Evolutionary conservation across 2,797 vertebrate species (phyloP).

Genomic region (Gymnopithys bicolor): DNA sequence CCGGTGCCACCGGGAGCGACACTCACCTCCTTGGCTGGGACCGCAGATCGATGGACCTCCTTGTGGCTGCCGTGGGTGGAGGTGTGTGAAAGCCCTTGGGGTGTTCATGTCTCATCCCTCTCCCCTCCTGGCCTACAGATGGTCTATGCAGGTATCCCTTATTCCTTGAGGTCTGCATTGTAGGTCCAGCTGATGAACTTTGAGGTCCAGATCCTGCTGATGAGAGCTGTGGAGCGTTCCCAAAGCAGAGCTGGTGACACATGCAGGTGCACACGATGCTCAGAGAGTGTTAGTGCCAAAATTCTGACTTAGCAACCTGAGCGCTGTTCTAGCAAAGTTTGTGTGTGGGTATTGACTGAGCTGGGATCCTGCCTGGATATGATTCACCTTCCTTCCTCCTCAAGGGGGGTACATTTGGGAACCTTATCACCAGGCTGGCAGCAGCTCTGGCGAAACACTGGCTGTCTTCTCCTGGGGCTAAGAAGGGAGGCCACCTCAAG

Average conservation of each 20-base stretch:
- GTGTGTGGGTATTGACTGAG: not conserved
- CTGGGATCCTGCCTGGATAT: not conserved
- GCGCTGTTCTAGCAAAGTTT: not conserved
- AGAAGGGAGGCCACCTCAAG: conserved; percentile 26
- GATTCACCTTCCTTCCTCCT: conserved; percentile 62
- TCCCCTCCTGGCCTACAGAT: not conserved
- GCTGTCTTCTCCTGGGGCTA: not conserved
- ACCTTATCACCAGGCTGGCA: conserved; percentile 5
- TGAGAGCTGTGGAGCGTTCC: rapidly evolving
- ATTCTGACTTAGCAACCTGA: not conserved
- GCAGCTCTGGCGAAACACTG: not conserved
- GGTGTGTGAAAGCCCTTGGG: not conserved
- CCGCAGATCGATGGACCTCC: rapidly evolving
- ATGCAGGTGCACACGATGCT: rapidly evolving
- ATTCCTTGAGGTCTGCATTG: rapidly evolving
- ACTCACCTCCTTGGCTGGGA: not conserved
- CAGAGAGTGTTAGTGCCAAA: rapidly evolving
- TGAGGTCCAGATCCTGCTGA: rapidly evolving
- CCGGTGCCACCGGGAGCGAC: rapidly evolving
- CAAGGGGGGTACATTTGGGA: not conserved
- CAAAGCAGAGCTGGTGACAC: not conserved
- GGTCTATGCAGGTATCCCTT: not conserved
- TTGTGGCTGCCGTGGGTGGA: rapidly evolving
- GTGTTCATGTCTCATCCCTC: rapidly evolving
- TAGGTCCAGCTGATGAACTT: not conserved